Evolutionary conservation across 2,113 vertebrate genomes (phyloP), one percentile per base, ranked within the genome.

Genomic region (Scytalopus superciliaris): DNA sequence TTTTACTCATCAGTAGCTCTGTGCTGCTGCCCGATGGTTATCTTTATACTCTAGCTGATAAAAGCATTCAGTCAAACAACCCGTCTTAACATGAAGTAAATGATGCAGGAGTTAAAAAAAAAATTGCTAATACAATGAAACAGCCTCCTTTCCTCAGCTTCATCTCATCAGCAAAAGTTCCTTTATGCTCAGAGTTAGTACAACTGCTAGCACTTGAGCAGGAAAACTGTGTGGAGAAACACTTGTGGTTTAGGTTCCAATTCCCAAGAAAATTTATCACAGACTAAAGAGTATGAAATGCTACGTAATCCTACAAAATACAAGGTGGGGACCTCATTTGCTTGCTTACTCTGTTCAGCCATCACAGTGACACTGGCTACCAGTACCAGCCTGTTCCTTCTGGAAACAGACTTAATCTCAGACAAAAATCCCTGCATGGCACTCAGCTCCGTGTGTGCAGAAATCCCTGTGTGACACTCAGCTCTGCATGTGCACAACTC

Each of bases 321-420:
- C 18, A 42, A n/a, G 18, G 52, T 39, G 33, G 22, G 27, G 31
- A 79, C n/a, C 22, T 72, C 39, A 49, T 91, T 68, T 11, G 4
- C 23, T 42, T 75, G 14, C 35, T 69, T 72, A 14, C 19, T 92
- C 84, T 94, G 21, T 90, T 90, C 84, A 69, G 82, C 66, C 82
- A 62, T 77, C 72, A 93, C 75, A 42, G 42, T 7, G 84, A 64
- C 76, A 50, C 40, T 70, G 53, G 59, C 73, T 90, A 52, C 50
- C 45, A 92, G 52, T 79, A 96, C 33, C 59, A 89, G 55, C 18
- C 42, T 52, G 30, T 87, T 92, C 68, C 59, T 88, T 73, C 49
- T n/a, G 60, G 63, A 82, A 84, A 56, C 63, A 76, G 62, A 44
- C n/a, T 64, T 93, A 94, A 95, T 80, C 80, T 85, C 70, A 47